Base-by-base conservation (phyloP, 1,140 invertebrate species). In the Drosophila kikkawai region DNA sequence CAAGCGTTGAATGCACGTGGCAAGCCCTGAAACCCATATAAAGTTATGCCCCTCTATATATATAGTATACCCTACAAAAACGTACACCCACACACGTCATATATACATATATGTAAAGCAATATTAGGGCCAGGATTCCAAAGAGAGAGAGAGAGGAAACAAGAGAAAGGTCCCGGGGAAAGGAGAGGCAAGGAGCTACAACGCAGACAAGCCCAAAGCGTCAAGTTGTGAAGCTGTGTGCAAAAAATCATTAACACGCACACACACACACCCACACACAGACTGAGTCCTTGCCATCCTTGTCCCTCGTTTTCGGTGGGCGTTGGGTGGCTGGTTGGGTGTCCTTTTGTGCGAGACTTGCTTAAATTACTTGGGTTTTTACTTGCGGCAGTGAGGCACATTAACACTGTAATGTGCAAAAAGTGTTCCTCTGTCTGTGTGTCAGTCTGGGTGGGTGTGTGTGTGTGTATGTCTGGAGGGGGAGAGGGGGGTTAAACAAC, bases 371-470 rank as follows among this genome's bases (percentile, higher is more conserved):
- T 83, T 90, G 84, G 82, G 71, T 80, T 86, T 91, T 91, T 91
- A 91, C 82, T 82, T 92, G 91, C 86, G 86, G 86, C 86, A 92
- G 87, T 92, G 86, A 92, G 83, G 79, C 91, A 91, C 91, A 92
- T 92, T 92, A 92, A 92, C 91, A 92, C 91, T 88, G 91, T 92
- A 92, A 92, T 92, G 91, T 91, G 91, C 91, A 91, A 92, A 92
- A 87, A 85, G 67, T 76, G 77, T 69, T 78, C 50, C 50, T 36
- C 58, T 42, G 39, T 41, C 41, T 58, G 47, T 67, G 29, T 79
- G 74, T 80, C 66, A 78, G 71, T 64, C 13, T 64, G 55, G 60
- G 45, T 79, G 66, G 47, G 19, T 51, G 53, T 17, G 37, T 41
- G 51, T 41, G 51, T 64, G 44, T 29, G 45, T 13, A 39, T 19